Evolutionary conservation across 2,113 vertebrate genomes (phyloP).

Genomic region (Podarcis cretensis): DNA sequence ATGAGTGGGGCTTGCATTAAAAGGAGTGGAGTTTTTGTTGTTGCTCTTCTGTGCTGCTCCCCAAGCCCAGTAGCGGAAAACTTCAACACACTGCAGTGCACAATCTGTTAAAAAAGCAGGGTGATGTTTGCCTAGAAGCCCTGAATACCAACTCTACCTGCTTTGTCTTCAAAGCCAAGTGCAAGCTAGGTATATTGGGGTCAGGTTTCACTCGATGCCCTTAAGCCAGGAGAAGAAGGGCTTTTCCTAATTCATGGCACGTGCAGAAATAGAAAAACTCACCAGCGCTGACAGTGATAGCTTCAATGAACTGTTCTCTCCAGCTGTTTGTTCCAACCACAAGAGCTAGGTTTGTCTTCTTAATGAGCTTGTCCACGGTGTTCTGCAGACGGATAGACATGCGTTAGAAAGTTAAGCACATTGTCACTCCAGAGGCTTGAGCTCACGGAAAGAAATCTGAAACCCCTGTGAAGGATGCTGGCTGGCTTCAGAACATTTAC

Average conservation of each 20-base stretch:
- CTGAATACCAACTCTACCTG: conserved; percentile 39
- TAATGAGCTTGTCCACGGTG: conserved; percentile 97
- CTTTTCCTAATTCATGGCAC: neutral
- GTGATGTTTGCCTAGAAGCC: neutral
- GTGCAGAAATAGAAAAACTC: conserved; percentile 68
- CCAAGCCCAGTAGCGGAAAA: neutral
- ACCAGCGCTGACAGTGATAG: conserved; percentile 97
- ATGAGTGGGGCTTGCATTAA: neutral
- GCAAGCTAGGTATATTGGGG: neutral
- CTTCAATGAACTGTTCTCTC: conserved; percentile 96
- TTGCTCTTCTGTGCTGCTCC: neutral
- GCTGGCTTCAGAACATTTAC: conserved; percentile 44
- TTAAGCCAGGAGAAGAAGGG: fast-evolving
- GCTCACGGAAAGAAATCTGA: conserved; percentile 1
- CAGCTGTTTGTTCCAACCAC: conserved; percentile 96
- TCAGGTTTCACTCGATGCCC: neutral
- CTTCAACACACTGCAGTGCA: conserved; percentile 25
- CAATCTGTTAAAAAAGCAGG: conserved; percentile 2
- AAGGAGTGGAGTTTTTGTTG: neutral
- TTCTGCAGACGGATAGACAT: conserved; percentile 78
- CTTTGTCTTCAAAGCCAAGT: neutral
- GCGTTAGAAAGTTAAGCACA: conserved; percentile 33
- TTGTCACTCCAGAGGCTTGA: neutral
- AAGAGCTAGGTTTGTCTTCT: conserved; percentile 97
- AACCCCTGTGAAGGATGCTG: neutral